Evolutionary conservation across 2,888 invertebrate genomes (phyloP), one percentile per base, ranked within the genome.

Genomic region (Polymixis flavicincta): DNA sequence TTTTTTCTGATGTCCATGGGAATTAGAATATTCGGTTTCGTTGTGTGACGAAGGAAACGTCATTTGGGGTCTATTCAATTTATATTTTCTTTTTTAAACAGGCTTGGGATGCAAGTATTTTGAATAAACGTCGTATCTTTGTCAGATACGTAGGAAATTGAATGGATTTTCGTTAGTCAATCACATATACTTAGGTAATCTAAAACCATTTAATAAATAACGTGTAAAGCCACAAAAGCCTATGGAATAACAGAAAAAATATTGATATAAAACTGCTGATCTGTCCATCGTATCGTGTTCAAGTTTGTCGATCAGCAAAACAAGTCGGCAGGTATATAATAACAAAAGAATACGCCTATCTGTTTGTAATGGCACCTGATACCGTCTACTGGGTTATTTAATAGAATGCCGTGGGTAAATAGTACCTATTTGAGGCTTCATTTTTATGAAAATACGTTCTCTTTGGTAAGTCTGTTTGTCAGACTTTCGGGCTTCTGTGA

Each of bases 11-110:
- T 63, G 74, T 73, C 70, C 74, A 67, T 85, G 82, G 42, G 84
- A 80, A 84, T 82, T 75, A 45, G 69, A 76, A 80, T 83, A 75
- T 84, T 76, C 14, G 52, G 66, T 73, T 60, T 72, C 52, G 57
- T 63, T 57, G 14, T 63, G 74, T 79, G 82, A 71, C 61, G 55
- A 42, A 54, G 57, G 42, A 80, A 67, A 70, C 64, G 42, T 63
- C 52, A 48, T 78, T 81, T 37, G 55, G 32, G 19, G 17, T 61
- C 37, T 60, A 59, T 80, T 74, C n/a, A 63, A 14, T 1, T 22
- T 11, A 7, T 28, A 37, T 78, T 52, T 63, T 7, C 2, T 45
- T 25, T 76, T 37, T 48, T 13, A 3, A 28, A 37, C 32, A 6
- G 13, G 17, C 1, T 19, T 14, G n/a, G 8, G n/a, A 76, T 50